Evolutionary conservation across 1,140 invertebrate species (phyloP), one percentile per base, ranked within the genome.

Genomic region (Micrasema longulum): DNA sequence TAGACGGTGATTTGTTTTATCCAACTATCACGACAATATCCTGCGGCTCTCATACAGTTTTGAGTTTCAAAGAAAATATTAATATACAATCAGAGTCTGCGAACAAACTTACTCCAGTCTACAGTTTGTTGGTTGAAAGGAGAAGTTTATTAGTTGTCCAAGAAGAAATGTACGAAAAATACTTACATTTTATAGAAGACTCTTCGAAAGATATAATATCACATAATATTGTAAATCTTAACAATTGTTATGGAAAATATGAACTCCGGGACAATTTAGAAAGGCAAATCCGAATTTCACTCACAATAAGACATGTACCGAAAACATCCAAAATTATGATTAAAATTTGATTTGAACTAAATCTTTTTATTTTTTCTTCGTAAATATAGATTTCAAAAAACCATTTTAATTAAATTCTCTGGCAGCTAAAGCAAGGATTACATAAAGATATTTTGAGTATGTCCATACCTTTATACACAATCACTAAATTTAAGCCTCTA

Each of bases 271-370:
- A 88, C 71, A 82, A 80, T 60, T 74, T 96, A 26, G 77, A 84
- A 57, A 87, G 96, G 60, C 82, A 84, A 1, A 93, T 90, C 12
- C 89, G 97, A 79, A 84, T 98, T 72, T 99, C 97, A 5, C 83
- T 99, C 35, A 99, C 97, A 41, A 97, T 99, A 71, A 89, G 97
- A 80, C 91, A 96, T 88, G 96, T 98, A 7, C 95, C 95, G 65
- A 97, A 95, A 87, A 92, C 93, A 57, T 88, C 89, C 76, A 96
- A 94, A 88, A 86, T 92, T 79, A 92, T 88, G 84, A 82, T 93
- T 77, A 89, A 86, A 52, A 23, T 70, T 63, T 70, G 57, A 70
- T 45, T 26, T 62, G 31, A n/a, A n/a, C n/a, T n/a, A n/a, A n/a
- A n/a, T n/a, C n/a, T n/a, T n/a, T n/a, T n/a, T n/a, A n/a, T n/a